A percentile compares a stretch with the other conserved stretches of the same genome.
phyloP scores from a whole-genome alignment of 2,888 invertebrate species.

The Xestia xanthographa region DNA sequence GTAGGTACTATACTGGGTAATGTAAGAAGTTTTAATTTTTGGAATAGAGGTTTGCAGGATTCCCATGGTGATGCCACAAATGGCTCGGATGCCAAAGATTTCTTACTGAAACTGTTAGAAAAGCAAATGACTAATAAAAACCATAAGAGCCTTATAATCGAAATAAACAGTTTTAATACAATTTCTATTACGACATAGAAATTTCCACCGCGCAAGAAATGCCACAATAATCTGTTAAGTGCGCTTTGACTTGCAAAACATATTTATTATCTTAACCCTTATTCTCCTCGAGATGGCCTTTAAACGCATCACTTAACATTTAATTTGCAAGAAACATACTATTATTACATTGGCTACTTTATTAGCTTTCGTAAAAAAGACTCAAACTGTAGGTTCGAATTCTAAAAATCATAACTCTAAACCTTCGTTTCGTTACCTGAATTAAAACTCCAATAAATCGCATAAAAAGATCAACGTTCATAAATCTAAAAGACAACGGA shows the following conservation, averaged over 20 bases:
- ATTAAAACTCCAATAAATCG: slow-evolving; percentile 83
- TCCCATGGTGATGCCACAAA: no score
- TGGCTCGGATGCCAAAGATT: no score
- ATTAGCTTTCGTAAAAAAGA: slow-evolving; percentile 26
- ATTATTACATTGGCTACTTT: slow-evolving; percentile 12
- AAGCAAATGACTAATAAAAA: no score
- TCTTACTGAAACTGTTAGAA: neutral
- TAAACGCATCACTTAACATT: slow-evolving; percentile 64
- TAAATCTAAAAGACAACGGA: slow-evolving; percentile 81
- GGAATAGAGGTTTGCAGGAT: no score
- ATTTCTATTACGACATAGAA: slow-evolving; percentile 12
- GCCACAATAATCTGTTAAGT: slow-evolving; percentile 30
- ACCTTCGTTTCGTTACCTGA: slow-evolving; percentile 76
- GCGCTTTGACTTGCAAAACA: slow-evolving; percentile 49
- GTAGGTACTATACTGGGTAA: no score
- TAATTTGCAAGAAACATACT: slow-evolving; percentile 40
- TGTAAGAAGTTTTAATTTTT: no score
- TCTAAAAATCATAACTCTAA: slow-evolving; percentile 60
- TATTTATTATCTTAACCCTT: slow-evolving; percentile 48
- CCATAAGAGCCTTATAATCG: neutral
- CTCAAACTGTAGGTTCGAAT: neutral
- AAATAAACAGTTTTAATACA: slow-evolving; percentile 8
- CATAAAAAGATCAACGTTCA: slow-evolving; percentile 76
- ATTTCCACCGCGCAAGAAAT: slow-evolving; percentile 39
- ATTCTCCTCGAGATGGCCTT: slow-evolving; percentile 47